phyloP scores from a whole-genome alignment of 2,888 invertebrate species.

The Bombylius major region DNA sequence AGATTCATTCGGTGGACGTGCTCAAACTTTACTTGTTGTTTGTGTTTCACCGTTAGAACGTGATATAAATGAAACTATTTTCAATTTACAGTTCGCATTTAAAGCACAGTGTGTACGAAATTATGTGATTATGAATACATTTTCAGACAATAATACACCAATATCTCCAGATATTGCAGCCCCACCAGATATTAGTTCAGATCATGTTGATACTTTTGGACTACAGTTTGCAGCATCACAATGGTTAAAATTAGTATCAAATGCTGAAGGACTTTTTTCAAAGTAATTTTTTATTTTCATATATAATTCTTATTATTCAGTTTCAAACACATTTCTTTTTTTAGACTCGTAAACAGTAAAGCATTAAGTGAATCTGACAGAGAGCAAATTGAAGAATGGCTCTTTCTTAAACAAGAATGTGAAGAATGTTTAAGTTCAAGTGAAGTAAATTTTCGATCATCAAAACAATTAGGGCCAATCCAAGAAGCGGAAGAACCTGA shows the following conservation, averaged over 20 bases:
- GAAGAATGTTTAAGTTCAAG: slow-evolving; percentile 55
- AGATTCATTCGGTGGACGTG: slow-evolving; percentile 64
- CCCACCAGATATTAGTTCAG: slow-evolving; percentile 9
- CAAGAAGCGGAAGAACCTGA: slow-evolving; percentile 47
- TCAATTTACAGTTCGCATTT: slow-evolving; percentile 52
- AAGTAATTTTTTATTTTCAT: slow-evolving; percentile 37
- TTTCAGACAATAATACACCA: slow-evolving; percentile 50
- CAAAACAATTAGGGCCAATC: slow-evolving; percentile 32
- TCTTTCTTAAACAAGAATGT: slow-evolving; percentile 75
- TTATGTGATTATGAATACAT: slow-evolving; percentile 57
- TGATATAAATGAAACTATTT: slow-evolving; percentile 54
- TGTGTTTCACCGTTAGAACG: slow-evolving; percentile 58
- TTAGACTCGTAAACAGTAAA: slow-evolving; percentile 48
- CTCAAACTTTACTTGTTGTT: slow-evolving; percentile 58
- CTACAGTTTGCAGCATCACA: slow-evolving; percentile 73
- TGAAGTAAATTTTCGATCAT: slow-evolving; percentile 25
- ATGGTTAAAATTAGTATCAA: slow-evolving; percentile 68
- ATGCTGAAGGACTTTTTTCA: slow-evolving; percentile 66
- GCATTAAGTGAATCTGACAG: slow-evolving; percentile 57
- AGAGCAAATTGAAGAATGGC: slow-evolving; percentile 69
- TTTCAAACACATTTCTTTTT: slow-evolving; percentile 11
- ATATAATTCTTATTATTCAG: background rate
- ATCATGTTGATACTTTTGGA: slow-evolving; percentile 45
- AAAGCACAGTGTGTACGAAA: slow-evolving; percentile 57
- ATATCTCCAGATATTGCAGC: slow-evolving; percentile 29